These are phyloP conservation scores for Sminthurinus aureus DNA, from an alignment of 2,888 invertebrate genomes.

Conservation along the genomic window DNA sequence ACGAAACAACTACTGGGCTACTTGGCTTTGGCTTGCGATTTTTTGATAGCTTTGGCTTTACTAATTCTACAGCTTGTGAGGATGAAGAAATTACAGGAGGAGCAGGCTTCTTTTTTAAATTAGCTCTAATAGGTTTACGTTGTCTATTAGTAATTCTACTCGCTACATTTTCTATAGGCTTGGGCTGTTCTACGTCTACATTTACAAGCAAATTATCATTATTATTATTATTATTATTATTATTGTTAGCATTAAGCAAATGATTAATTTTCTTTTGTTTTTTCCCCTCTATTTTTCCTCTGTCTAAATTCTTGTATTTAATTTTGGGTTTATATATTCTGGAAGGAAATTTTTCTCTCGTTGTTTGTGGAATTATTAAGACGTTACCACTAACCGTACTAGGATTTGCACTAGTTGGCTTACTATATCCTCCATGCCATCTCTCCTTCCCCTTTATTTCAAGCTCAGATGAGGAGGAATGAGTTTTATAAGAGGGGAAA, in stretches of 20 bases:
- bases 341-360: conserved; percentile 23
- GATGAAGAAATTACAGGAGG: no score
- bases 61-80: neutral
- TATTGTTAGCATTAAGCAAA: neutral
- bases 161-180: no score
- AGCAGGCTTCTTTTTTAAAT: no score
- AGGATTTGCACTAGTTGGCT: neutral
- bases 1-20: no score
- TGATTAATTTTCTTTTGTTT: neutral
- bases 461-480: neutral
- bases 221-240: neutral
- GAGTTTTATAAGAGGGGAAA: neutral
- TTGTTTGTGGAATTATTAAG: conserved; percentile 35
- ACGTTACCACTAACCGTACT: neutral
- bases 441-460: no score
- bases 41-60: no score
- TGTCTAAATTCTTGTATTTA: conserved; percentile 5
- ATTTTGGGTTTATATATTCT: conserved; percentile 30
- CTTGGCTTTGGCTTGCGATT: no score
- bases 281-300: neutral
- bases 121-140: no score
- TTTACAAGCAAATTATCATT: no score
- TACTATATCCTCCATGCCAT: no score
- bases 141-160: no score
- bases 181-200: no score